Percentiles rank a stretch among this genome's conserved stretches.
Evolutionary conservation across 1,140 invertebrate species (phyloP).

Genomic region (Aphaenogaster ashmeadi): DNA sequence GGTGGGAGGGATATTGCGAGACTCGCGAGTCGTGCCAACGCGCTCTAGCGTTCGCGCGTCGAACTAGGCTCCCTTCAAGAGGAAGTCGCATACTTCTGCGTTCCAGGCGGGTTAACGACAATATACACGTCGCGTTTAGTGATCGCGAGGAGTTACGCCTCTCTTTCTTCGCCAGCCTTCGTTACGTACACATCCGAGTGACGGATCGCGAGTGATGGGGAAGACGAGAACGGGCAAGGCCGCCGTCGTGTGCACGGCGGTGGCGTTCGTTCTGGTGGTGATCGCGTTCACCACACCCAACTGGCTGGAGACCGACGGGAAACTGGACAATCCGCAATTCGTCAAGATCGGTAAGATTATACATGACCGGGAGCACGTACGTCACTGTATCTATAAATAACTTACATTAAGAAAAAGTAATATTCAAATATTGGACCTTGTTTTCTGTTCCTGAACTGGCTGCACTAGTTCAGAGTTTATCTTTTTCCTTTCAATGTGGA

Average conservation of each 20-base stretch:
- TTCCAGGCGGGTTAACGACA: not conserved
- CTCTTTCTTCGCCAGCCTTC: not conserved
- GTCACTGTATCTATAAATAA: not conserved
- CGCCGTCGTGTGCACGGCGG: conserved; percentile 90
- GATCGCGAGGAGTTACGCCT: not conserved
- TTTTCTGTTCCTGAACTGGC: too few species aligned
- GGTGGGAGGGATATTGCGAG: not conserved
- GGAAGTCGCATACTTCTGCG: not conserved
- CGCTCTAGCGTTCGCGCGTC: not conserved
- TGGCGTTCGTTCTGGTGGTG: conserved; percentile 92
- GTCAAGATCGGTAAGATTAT: conserved; percentile 91
- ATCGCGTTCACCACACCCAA: conserved; percentile 97
- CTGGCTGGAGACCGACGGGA: conserved; percentile 96
- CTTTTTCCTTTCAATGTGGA: too few species aligned
- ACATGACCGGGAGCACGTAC: not conserved
- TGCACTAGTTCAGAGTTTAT: too few species aligned
- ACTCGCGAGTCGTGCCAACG: conserved; percentile 14
- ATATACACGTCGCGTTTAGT: not conserved
- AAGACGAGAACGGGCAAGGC: conserved; percentile 91
- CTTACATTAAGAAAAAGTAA: not conserved
- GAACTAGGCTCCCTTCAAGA: not conserved
- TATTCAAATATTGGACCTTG: not conserved
- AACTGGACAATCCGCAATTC: conserved; percentile 93
- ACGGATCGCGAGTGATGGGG: conserved; percentile 74
- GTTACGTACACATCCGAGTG: not conserved